Conservation (phyloP, 92 coral and sea anemone genomes). For the Umimayanthus kanabou region DNA sequence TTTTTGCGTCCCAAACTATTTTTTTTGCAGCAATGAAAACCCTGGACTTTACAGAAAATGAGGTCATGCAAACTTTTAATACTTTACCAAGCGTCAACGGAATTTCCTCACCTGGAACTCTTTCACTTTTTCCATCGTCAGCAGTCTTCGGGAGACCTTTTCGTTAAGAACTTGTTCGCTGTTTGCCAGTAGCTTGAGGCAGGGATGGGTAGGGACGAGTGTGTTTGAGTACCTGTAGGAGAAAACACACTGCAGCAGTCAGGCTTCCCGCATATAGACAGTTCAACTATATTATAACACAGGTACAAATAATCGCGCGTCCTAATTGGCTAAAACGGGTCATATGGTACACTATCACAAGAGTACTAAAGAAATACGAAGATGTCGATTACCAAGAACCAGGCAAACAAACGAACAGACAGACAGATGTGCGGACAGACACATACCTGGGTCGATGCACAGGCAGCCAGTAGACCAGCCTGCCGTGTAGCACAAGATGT, state of each 20-base stretch:
- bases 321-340: too few species aligned
- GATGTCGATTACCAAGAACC: too few species aligned
- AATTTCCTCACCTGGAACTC: slow-evolving; percentile 59
- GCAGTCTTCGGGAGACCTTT: slow-evolving; percentile 80
- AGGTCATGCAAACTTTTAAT: neutral
- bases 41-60: neutral
- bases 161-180: slow-evolving; percentile 87
- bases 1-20: too few species aligned
- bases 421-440: neutral
- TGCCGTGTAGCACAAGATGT: slow-evolving; percentile 79
- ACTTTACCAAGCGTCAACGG: neutral
- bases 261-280: neutral
- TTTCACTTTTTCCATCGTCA: slow-evolving; percentile 91
- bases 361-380: too few species aligned
- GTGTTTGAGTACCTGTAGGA: slow-evolving; percentile 62
- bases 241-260: neutral
- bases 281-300: too few species aligned
- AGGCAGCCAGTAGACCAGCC: slow-evolving; percentile 95
- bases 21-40: too few species aligned
- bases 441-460: slow-evolving; percentile 77
- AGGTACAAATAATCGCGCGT: too few species aligned
- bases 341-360: too few species aligned
- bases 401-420: too few species aligned
- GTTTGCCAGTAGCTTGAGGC: slow-evolving; percentile 82
- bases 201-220: slow-evolving; percentile 84